Evolutionary conservation across 1,140 invertebrate genomes (phyloP).

Genomic region (Mamestra configurata): DNA sequence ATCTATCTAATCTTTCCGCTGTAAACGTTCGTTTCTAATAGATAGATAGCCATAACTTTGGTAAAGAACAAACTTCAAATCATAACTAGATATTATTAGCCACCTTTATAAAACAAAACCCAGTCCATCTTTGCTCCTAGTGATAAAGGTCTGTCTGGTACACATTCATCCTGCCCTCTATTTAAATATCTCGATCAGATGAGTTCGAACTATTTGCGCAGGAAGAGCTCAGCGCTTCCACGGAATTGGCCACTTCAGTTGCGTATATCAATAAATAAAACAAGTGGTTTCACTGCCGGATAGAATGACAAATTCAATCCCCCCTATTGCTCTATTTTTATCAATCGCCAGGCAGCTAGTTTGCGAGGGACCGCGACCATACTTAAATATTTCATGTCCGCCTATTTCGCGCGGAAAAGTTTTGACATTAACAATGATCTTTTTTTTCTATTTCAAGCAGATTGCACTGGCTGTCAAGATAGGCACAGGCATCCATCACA

Average conservation of each 20-base stretch:
- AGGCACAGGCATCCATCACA: too few species aligned
- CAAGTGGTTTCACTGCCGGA: slow-evolving; percentile 38
- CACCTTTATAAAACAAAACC: too few species aligned
- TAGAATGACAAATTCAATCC: slow-evolving; percentile 42
- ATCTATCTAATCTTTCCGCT: too few species aligned
- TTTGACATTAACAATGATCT: slow-evolving; percentile 12
- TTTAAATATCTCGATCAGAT: not conserved
- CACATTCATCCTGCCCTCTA: too few species aligned
- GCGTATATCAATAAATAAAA: slow-evolving; percentile 37
- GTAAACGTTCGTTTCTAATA: too few species aligned
- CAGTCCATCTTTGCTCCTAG: too few species aligned
- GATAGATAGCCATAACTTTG: too few species aligned
- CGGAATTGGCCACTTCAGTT: slow-evolving; percentile 13
- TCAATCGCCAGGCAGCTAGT: slow-evolving; percentile 25
- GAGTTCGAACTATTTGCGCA: slow-evolving; percentile 3
- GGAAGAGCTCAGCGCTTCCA: not conserved
- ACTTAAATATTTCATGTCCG: slow-evolving; percentile 26
- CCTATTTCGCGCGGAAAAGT: not conserved
- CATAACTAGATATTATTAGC: too few species aligned
- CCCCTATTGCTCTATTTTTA: slow-evolving; percentile 36
- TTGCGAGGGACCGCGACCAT: slow-evolving; percentile 20
- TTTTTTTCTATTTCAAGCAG: not conserved
- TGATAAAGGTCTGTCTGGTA: too few species aligned
- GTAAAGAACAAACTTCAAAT: too few species aligned
- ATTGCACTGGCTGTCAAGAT: not conserved